These are phyloP conservation scores for Melieria picta DNA, from an alignment of 2,888 invertebrate genomes.

Conservation along the genomic window DNA sequence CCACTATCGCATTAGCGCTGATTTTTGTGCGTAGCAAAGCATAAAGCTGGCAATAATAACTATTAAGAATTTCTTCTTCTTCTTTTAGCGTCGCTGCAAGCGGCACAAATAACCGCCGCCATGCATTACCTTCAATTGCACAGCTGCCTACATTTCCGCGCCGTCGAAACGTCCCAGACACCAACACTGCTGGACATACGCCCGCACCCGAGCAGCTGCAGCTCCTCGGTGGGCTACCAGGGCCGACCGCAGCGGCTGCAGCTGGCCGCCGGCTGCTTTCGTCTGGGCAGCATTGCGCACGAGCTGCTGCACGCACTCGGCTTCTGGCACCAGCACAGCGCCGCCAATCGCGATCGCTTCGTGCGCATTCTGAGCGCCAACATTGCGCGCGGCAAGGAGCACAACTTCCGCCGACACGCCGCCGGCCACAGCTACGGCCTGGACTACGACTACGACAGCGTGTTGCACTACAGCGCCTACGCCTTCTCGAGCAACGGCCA, in stretches of 20 bases:
- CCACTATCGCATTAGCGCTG: conserved; percentile 40
- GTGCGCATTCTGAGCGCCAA: conserved; percentile 69
- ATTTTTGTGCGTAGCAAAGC: conserved; percentile 38
- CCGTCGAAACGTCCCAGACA: conserved; percentile 27
- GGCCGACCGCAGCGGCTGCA: conserved; percentile 62
- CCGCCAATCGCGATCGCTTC: conserved; percentile 76
- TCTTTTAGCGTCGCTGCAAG: conserved; percentile 24
- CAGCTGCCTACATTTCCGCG: conserved; percentile 44
- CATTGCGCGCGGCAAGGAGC: conserved; percentile 69
- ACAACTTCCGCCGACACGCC: conserved; percentile 76
- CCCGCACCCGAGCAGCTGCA: conserved; percentile 70
- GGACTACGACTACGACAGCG: conserved; percentile 78
- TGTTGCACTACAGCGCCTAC: conserved; percentile 79
- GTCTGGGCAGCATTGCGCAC: conserved; percentile 73
- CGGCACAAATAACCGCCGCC: conserved; percentile 23
- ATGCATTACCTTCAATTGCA: conserved; percentile 43
- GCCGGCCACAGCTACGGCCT: conserved; percentile 72
- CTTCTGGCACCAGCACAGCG: conserved; percentile 82
- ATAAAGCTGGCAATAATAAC: background rate
- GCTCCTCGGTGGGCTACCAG: conserved; percentile 76
- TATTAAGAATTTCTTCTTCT: background rate
- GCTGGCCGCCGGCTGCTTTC: conserved; percentile 56
- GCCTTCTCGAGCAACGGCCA: conserved; percentile 77
- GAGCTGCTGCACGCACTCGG: conserved; percentile 81
- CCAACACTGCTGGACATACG: conserved; percentile 15